Base-by-base conservation (phyloP, 2,113 vertebrate species). In the Cebus imitator region DNA sequence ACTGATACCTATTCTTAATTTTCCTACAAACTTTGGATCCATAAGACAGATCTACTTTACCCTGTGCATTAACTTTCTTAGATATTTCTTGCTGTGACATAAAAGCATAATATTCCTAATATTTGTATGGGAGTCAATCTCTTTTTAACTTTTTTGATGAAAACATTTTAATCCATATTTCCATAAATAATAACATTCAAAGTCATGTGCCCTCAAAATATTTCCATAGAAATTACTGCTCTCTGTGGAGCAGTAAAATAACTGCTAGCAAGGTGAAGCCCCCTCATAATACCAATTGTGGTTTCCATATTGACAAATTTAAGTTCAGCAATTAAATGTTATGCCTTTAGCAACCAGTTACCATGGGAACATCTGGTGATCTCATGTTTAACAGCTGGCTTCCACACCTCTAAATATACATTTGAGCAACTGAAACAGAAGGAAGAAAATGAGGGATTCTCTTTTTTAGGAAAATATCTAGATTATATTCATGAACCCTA, bases 261-360 rank as follows among this genome's bases (percentile, higher is more conserved):
- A 79, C 75, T 76, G 11, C 13, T 25, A 89, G 48, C n/a, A 78
- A 93, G 50, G 64, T 82, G 75, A 97, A 76, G 5, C 6, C 35
- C 72, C 25, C n/a, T 32, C 4, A 32, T 85, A 81, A 66, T 90
- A 50, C 43, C 35, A 78, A 57, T 66, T 45, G 52, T 35, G 43
- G 35, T 58, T 97, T 43, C 92, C 50, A 85, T 87, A 87, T 6
- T 90, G 87, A 96, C 64, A 95, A 94, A 96, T 90, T 96, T 18
- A 81, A 88, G 43, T 50, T 87, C 14, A 37, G 35, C 8, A 85
- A 66, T 92, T 79, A 84, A 91, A 43, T 37, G 68, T 40, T 90
- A 66, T 35, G 70, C 70, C 27, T 27, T 43, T 16, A 95, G 80
- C 18, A 43, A 64, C 40, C 23, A 79, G 8, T 64, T 82, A 52